These are phyloP conservation scores for Helicolenus hilgendorfi DNA, from an alignment of 2,797 vertebrate genomes.

Conservation along the genomic window DNA sequence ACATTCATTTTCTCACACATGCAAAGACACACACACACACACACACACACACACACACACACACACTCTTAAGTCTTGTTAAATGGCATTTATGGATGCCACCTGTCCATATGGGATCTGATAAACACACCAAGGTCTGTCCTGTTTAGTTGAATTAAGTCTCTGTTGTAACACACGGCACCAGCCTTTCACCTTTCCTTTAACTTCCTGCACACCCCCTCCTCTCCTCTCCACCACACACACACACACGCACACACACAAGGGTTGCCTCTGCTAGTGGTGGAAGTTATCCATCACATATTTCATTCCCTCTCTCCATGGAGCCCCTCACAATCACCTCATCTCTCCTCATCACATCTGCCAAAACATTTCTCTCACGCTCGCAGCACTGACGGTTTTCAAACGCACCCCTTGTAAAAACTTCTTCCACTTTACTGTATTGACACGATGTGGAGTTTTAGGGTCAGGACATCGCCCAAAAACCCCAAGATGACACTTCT, in stretches of 20 bases:
- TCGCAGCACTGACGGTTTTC: constrained; percentile 44
- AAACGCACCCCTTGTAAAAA: constrained; percentile 20
- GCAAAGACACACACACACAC: constrained; percentile 38
- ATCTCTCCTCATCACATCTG: constrained; percentile 80
- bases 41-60: constrained; percentile 24
- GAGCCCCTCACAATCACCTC: constrained; percentile 77
- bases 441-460: constrained; percentile 11
- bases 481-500: not conserved
- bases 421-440: constrained; percentile 11
- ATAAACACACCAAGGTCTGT: constrained; percentile 47
- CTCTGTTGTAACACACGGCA: constrained; percentile 55
- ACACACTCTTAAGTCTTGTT: constrained; percentile 6
- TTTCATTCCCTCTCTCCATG: constrained; percentile 55
- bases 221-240: not conserved
- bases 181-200: constrained; percentile 13
- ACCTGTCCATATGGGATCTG: constrained; percentile 63
- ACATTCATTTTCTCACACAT: constrained; percentile 55
- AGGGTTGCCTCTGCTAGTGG: constrained; percentile 37
- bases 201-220: constrained; percentile 18
- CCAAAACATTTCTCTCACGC: constrained; percentile 83
- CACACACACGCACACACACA: constrained; percentile 3
- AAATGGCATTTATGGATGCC: constrained; percentile 64
- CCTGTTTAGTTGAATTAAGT: constrained; percentile 52
- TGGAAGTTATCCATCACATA: constrained; percentile 85
- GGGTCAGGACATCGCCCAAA: not conserved